A percentile compares a stretch with the other conserved stretches of the same genome.
Conservation (phyloP, 2,113 vertebrate species). For the Coreoperca whiteheadi region DNA sequence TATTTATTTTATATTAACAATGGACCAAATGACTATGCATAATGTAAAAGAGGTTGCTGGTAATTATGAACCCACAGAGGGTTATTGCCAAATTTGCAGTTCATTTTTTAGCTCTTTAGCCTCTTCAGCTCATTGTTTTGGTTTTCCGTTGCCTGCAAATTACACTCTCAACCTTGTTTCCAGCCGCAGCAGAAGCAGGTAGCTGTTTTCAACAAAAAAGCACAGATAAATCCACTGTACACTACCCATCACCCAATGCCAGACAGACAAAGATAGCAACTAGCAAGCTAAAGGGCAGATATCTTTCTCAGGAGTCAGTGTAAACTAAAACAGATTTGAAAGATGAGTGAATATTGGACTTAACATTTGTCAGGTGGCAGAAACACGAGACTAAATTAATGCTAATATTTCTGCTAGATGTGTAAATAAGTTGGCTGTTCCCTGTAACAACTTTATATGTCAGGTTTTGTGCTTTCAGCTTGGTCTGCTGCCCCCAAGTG, state of each 20-base stretch:
- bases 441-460: background rate
- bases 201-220: background rate
- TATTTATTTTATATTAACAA: background rate
- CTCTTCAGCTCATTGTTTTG: background rate
- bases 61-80: background rate
- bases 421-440: background rate
- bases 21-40: background rate
- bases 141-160: background rate
- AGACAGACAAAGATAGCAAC: background rate
- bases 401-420: background rate
- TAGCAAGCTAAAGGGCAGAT: background rate
- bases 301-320: background rate
- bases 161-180: background rate
- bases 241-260: too few relatives aligned
- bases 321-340: background rate
- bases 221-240: too few relatives aligned
- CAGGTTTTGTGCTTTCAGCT: background rate
- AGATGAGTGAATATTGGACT: background rate
- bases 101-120: background rate
- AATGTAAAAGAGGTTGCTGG: background rate
- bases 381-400: background rate
- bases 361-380: background rate
- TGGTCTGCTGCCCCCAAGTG: background rate
- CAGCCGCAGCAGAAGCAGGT: too few relatives aligned
- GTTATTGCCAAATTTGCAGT: background rate